Evolutionary conservation across 2,888 invertebrate species (phyloP).

Genomic region (Calameuta filiformis): DNA sequence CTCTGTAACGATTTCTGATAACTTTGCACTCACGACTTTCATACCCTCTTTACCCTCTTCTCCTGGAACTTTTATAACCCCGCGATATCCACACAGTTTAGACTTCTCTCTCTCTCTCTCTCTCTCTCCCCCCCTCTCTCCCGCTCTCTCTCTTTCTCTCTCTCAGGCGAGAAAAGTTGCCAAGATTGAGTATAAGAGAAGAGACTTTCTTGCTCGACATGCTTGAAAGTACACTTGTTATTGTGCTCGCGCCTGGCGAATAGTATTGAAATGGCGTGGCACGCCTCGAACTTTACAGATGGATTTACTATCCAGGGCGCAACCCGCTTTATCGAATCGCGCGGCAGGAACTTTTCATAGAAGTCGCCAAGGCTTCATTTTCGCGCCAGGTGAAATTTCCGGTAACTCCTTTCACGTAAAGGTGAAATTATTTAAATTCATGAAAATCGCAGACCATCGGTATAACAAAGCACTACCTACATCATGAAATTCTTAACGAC

Average conservation of each 20-base stretch:
- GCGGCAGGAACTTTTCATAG: background rate
- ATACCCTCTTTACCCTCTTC: conserved; percentile 15
- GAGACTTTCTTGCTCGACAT: background rate
- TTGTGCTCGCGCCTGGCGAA: conserved; percentile 6
- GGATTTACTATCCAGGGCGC: background rate
- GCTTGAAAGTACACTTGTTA: conserved; percentile 5
- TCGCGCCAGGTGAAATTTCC: background rate
- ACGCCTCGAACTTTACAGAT: conserved; percentile 5
- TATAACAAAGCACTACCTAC: background rate
- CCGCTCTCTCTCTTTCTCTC: background rate
- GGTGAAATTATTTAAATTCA: background rate
- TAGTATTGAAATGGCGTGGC: conserved; percentile 1
- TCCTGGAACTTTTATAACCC: background rate
- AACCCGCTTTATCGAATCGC: background rate
- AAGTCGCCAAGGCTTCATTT: background rate
- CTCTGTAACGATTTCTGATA: conserved; percentile 28
- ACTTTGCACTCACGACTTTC: conserved; percentile 22
- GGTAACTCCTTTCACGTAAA: background rate
- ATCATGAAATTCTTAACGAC: background rate
- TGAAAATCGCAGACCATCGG: background rate
- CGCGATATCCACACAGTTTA: conserved; percentile 18
- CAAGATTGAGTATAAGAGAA: conserved; percentile 1
- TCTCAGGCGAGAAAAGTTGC: background rate
- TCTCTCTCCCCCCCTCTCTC: background rate
- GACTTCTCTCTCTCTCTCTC: conserved; percentile 9